Evolutionary conservation across 2,797 vertebrate genomes (phyloP), one percentile per base, ranked within the genome.

Genomic region (Tapirus indicus): DNA sequence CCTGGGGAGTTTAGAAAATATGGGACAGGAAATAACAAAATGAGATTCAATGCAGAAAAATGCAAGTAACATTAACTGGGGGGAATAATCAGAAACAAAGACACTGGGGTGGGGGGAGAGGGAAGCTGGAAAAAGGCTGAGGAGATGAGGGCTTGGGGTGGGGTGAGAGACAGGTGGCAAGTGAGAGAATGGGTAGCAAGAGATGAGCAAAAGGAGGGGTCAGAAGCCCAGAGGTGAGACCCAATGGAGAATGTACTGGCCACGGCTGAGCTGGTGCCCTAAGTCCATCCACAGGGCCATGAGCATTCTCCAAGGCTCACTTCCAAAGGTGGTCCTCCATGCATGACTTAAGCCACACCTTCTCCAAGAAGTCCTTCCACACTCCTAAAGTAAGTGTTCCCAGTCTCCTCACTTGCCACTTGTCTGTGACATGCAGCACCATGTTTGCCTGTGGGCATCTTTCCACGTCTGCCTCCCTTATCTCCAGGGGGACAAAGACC

Each of bases 11-110:
- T 96, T 52, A 95, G 95, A 95, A 97, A 97, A 97, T 96, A 97
- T 77, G 84, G 95, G 91, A 98, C 97, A 97, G 98, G 98, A 98
- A 98, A 97, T 96, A 94, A 97, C 97, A 97, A 98, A 97, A 97
- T 97, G 94, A 97, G 97, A 97, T 66, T 97, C 93, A 66, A 92
- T 91, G 80, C 87, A 91, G 84, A 97, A 97, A 92, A 97, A 96
- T 88, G 96, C 78, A 83, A 97, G 96, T 8, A 44, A 86, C n/a
- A 78, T 66, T 80, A 91, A 95, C 93, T 86, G 80, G 68, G 23
- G 90, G 72, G 80, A 95, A 89, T 79, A 95, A 95, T 88, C 94
- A 97, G 94, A 94, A 92, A 68, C 93, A 17, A 17, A 17, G 87
- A 68, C 68, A 72, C 16, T n/a, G 68, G 72, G 18, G 9, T 3